A percentile compares a stretch with the other conserved stretches of the same genome.
Evolutionary conservation across 1,140 invertebrate species (phyloP).

Genomic region (Diorhabda sublineata): DNA sequence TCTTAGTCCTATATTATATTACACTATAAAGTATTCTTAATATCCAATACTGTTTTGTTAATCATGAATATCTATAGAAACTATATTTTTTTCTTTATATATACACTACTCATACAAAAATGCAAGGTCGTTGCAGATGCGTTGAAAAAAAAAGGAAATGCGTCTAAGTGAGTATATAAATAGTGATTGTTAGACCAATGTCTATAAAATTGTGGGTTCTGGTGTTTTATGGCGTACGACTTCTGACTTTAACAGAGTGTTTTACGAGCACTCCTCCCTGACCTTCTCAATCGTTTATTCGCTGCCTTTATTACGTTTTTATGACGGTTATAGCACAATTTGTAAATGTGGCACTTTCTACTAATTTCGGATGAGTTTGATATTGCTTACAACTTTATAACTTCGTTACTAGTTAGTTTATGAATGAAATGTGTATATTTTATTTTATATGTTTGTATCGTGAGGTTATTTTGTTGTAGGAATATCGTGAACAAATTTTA

Average conservation of each 20-base stretch:
- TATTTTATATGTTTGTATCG: constrained; percentile 28
- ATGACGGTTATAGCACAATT: constrained; percentile 42
- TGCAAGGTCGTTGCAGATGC: constrained; percentile 28
- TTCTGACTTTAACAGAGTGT: constrained; percentile 39
- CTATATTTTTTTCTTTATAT: too few relatives aligned
- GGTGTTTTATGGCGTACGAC: constrained; percentile 40
- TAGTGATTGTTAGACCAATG: constrained; percentile 38
- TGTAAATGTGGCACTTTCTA: constrained; percentile 44
- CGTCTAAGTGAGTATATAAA: constrained; percentile 30
- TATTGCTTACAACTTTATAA: constrained; percentile 40
- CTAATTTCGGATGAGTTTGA: constrained; percentile 42
- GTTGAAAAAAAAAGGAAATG: constrained; percentile 17
- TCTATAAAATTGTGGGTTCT: constrained; percentile 37
- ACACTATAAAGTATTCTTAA: too few relatives aligned
- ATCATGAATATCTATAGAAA: too few relatives aligned
- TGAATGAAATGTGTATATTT: constrained; percentile 27
- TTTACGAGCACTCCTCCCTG: constrained; percentile 37
- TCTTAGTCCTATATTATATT: too few relatives aligned
- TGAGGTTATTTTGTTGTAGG: constrained; percentile 25
- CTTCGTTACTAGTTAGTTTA: constrained; percentile 15
- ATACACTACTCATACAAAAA: constrained; percentile 11
- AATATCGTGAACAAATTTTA: constrained; percentile 35
- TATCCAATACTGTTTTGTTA: too few relatives aligned
- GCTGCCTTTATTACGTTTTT: constrained; percentile 44
- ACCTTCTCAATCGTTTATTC: constrained; percentile 44